A percentile compares a stretch with the other conserved stretches of the same genome.
phyloP scores from a whole-genome alignment of 2,113 vertebrate genomes.

The Morone saxatilis region DNA sequence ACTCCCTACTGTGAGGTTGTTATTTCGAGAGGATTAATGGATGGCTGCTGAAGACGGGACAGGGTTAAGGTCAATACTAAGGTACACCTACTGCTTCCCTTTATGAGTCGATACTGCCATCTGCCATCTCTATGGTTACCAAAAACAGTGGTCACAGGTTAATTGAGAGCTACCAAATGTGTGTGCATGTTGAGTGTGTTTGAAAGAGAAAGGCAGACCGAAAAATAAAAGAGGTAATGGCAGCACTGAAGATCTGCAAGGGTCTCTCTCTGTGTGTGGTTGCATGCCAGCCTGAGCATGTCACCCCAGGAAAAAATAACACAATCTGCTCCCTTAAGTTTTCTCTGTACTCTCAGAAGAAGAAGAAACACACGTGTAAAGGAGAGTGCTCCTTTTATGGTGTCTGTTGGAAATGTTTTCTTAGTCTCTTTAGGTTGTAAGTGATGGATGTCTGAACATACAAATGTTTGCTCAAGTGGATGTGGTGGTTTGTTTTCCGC shows the following conservation, averaged over 20 bases:
- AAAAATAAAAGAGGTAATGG: background rate
- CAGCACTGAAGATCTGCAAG: background rate
- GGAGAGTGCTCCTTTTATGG: conserved; percentile 46
- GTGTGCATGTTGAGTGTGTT: conserved; percentile 6
- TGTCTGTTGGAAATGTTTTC: conserved; percentile 39
- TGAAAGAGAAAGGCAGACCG: background rate
- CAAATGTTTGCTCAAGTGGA: conserved; percentile 57
- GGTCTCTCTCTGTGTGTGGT: conserved; percentile 23
- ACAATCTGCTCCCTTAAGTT: conserved; percentile 15
- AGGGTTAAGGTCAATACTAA: conserved; percentile 74
- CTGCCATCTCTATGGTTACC: conserved; percentile 77
- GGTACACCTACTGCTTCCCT: conserved; percentile 68
- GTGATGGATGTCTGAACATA: conserved; percentile 52
- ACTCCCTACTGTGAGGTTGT: conserved; percentile 55
- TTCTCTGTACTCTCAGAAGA: conserved; percentile 22
- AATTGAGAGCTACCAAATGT: conserved; percentile 6
- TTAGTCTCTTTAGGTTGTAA: conserved; percentile 34
- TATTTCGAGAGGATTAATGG: conserved; percentile 69
- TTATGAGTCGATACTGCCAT: conserved; percentile 70
- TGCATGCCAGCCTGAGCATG: conserved; percentile 49
- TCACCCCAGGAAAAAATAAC: conserved; percentile 15
- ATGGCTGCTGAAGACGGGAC: conserved; percentile 47
- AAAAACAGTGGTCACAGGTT: conserved; percentile 55
- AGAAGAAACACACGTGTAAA: conserved; percentile 20
- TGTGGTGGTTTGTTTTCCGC: conserved; percentile 30